Conservation (phyloP, 2,888 invertebrate genomes). For the Amblyjoppa proteus region DNA sequence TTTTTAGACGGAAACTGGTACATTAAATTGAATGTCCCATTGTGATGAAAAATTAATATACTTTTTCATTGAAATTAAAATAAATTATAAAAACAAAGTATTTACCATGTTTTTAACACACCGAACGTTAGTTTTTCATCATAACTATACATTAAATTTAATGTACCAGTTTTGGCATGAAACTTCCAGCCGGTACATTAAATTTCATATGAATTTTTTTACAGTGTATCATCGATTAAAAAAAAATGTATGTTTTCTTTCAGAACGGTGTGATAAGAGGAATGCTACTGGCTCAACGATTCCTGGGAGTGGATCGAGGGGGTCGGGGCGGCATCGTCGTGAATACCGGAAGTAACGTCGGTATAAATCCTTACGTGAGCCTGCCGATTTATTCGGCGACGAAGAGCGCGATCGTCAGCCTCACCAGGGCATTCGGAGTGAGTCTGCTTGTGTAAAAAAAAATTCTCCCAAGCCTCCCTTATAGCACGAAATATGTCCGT, state of each 20-base stretch:
- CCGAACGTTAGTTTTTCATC: no score
- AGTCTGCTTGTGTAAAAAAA: conserved; percentile 73
- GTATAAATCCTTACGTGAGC: conserved; percentile 89
- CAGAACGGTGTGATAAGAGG: conserved; percentile 93
- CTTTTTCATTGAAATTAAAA: neutral
- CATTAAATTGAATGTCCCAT: neutral
- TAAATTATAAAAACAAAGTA: no score
- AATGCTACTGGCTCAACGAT: conserved; percentile 90
- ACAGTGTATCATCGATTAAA: neutral
- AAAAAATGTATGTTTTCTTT: neutral
- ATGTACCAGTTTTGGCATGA: no score
- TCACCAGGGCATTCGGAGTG: conserved; percentile 91
- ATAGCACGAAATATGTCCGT: no score
- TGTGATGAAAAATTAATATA: no score
- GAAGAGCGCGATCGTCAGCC: conserved; percentile 91
- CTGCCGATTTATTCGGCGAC: conserved; percentile 92
- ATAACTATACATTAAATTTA: no score
- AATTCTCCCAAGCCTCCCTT: no score
- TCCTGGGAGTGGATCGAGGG: conserved; percentile 91
- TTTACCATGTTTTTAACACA: no score
- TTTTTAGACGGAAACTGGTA: no score
- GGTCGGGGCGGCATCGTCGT: conserved; percentile 92
- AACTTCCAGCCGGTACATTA: no score
- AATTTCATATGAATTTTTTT: no score
- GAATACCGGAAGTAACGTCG: conserved; percentile 91